These are phyloP conservation scores for Glaucidium brasilianum DNA, from an alignment of 2,113 vertebrate species.

Conservation along the genomic window DNA sequence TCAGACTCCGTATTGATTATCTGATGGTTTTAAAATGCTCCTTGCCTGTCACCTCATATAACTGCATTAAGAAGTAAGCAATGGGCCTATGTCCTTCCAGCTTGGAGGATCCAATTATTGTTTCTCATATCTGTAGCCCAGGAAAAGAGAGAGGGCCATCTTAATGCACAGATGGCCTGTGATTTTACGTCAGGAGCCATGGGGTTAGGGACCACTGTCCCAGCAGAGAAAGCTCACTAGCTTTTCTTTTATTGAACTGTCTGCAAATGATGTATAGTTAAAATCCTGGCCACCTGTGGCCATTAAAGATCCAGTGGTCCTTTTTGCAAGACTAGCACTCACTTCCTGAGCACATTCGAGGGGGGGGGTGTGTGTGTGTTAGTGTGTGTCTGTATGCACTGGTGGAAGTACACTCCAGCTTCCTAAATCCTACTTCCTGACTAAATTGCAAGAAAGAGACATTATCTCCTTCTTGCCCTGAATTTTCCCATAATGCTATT, in stretches of 20 bases:
- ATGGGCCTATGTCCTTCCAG: background rate
- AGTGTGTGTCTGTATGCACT: too few relatives aligned
- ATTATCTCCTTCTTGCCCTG: background rate
- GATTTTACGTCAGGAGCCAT: slow-evolving; percentile 4
- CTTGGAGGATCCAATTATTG: slow-evolving; percentile 1
- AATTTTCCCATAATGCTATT: background rate
- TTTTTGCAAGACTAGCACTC: background rate
- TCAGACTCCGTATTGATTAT: background rate
- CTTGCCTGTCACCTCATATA: background rate
- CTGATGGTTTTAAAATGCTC: background rate
- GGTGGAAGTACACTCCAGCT: background rate
- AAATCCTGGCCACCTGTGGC: background rate
- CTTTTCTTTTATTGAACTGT: slow-evolving; percentile 22
- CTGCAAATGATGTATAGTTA: background rate
- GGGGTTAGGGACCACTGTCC: slow-evolving; percentile 10
- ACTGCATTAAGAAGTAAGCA: background rate
- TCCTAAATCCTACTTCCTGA: background rate
- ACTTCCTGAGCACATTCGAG: background rate
- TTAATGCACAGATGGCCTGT: slow-evolving; percentile 11
- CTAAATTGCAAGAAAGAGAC: background rate
- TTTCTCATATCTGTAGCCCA: background rate
- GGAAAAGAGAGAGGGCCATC: background rate
- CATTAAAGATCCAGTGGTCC: background rate
- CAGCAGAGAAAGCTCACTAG: background rate
- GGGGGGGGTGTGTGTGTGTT: too few relatives aligned